Evolutionary conservation across 2,888 invertebrate species (phyloP), one percentile per base, ranked within the genome.

Genomic region (Microdon myrmicae): DNA sequence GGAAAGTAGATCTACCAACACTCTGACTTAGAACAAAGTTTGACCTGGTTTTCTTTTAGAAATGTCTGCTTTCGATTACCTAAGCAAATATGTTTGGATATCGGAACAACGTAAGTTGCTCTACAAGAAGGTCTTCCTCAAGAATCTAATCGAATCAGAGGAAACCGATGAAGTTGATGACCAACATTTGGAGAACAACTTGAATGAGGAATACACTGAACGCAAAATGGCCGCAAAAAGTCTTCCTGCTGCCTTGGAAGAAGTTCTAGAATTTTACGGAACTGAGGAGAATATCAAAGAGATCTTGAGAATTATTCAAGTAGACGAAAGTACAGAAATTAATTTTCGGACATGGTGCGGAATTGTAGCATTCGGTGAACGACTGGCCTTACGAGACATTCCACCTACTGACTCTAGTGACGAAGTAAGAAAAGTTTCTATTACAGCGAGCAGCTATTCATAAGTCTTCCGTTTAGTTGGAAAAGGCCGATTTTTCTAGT

Each of bases 291-390:
- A 77, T 66, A 76, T 80, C 2, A 48, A 67, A 2, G 71, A 72
- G 35, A 71, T 79, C 2, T 61, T 74, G 1, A 54, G 67, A 2
- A 47, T 75, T n/a, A 49, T 79, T 13, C 68, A 71, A 3, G 71
- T 76, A 16, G 70, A 71, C 4, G 13, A 69, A 3, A 26, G 17
- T 7, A 43, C 68, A 45, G 72, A 88, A 31, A 55, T 77, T 19
- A 86, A 87, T 71, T 92, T 90, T 75, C 83, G 89, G 13, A 85
- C 86, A 1, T 92, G 91, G 87, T 90, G 90, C 71, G 91, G 92
- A 0, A 78, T 93, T 23, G 88, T 89, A 67, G 90, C 91, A 0
- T 82, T 89, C 44, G 87, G 88, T 66, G 93, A 93, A 75, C 82
- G 93, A 41, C 80, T 77, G 39, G 74, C 75, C 2, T 51, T 76